Evolutionary conservation across 2,113 vertebrate genomes (phyloP).

Genomic region (Otus sunia): DNA sequence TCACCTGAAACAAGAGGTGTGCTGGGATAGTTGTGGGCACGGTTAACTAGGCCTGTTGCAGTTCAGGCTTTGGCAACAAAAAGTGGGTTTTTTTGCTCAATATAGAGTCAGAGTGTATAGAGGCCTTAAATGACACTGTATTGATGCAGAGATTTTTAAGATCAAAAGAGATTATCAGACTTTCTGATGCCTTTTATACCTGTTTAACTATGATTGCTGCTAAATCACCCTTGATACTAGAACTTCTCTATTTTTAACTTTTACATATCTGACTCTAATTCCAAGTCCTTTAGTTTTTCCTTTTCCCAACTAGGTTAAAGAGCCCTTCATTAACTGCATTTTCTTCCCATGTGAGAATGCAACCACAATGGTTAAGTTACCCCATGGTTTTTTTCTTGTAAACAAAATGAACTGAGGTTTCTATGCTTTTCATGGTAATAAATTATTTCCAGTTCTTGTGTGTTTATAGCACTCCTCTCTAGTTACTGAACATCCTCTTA

Average conservation of each 20-base stretch:
- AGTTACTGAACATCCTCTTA: neutral
- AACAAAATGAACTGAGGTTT: neutral
- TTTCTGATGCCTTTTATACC: neutral
- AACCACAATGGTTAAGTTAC: neutral
- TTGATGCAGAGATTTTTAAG: neutral
- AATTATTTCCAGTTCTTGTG: fast-evolving
- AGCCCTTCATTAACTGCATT: neutral
- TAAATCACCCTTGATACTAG: neutral
- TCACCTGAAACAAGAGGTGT: neutral
- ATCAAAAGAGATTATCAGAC: neutral
- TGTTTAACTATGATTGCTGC: neutral
- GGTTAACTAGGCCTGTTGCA: neutral
- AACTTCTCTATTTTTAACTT: neutral
- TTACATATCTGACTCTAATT: neutral
- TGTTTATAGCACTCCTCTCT: neutral
- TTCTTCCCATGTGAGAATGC: neutral
- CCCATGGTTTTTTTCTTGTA: neutral
- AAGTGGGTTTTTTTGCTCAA: neutral
- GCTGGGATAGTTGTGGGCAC: neutral
- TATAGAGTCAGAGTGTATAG: neutral
- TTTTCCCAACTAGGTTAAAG: neutral
- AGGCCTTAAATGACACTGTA: neutral
- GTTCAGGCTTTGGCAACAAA: neutral
- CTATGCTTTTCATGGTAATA: neutral
- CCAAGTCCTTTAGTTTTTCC: neutral